phyloP scores from a whole-genome alignment of 2,888 invertebrate genomes.

The Lochmaea crataegi region DNA sequence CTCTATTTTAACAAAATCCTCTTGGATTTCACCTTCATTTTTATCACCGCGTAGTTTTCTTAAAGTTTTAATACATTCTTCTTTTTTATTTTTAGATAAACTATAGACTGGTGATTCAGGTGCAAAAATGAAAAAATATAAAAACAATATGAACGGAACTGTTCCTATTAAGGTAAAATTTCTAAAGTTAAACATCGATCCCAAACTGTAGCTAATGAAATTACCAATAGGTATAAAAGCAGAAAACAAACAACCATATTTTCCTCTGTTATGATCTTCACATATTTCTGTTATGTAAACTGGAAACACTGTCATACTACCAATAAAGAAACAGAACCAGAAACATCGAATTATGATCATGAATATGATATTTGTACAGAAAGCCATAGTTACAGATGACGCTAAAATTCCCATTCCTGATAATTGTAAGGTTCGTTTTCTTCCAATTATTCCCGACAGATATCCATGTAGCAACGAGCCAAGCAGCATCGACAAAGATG shows the following conservation, averaged over 20 bases:
- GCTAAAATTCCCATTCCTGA: background rate
- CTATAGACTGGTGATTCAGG: conserved; percentile 33
- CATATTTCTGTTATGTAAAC: conserved; percentile 28
- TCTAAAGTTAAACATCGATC: conserved; percentile 14
- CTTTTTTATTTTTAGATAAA: conserved; percentile 1
- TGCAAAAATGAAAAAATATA: conserved; percentile 4
- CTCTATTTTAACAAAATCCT: conserved; percentile 16
- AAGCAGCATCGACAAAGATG: background rate
- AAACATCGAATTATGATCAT: background rate
- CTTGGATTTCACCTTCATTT: conserved; percentile 17
- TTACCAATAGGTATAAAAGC: conserved; percentile 24
- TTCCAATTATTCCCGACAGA: background rate
- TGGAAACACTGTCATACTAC: background rate
- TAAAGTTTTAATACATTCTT: conserved; percentile 19
- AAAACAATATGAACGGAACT: conserved; percentile 13
- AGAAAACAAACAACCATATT: conserved; percentile 20
- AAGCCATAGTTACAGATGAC: background rate
- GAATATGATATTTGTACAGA: background rate
- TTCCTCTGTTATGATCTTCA: conserved; percentile 36
- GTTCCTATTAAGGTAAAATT: conserved; percentile 25
- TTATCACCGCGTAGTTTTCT: conserved; percentile 25
- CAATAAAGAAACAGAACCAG: background rate
- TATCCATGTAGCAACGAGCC: background rate
- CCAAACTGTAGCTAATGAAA: conserved; percentile 22
- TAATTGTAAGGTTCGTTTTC: background rate